Evolutionary conservation across 2,888 invertebrate species (phyloP), one percentile per base, ranked within the genome.

Genomic region (Limnephilus auricula): DNA sequence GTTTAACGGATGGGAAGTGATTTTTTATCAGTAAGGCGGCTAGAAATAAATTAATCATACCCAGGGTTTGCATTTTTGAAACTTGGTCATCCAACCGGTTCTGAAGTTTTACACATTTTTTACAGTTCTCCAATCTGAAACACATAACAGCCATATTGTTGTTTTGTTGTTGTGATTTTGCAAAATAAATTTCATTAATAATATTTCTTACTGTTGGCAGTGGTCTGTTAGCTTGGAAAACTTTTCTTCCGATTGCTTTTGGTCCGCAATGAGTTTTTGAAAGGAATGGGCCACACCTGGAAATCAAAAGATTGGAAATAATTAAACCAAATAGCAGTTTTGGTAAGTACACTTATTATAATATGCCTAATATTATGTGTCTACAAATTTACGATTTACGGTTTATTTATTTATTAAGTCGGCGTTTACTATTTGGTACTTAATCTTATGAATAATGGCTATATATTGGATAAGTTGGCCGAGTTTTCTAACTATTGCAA

Each of bases 71-170:
- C 45, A 93, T 90, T 80, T 92, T 91, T 31, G 89, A 79, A 82
- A 83, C 82, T 65, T 92, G 91, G 37, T 89, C 90, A 79, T 93
- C 89, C 15, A 93, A 65, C 30, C 88, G 80, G 10, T 90, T 90
- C 80, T 93, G 89, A 25, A 93, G 82, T 13, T 15, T 34, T 15
- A 37, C 31, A 86, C 93, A 93, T n/a, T 91, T 92, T 32, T 88
- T 18, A 87, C 93, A 93, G 32, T 90, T 91, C 87, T 92, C 90
- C 78, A 92, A 88, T 32, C 92, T 92, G 34, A 82, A 92, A 89
- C 15, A 85, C 89, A 82, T 65, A 84, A 34, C 78, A 34, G n/a
- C 9, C 34, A 40, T 84, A n/a, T 34, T n/a, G 15, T 31, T 50
- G n/a, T 45, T 50, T 45, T 45, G 45, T 65, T 1, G 50, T 45